A percentile compares a stretch with the other conserved stretches of the same genome.
Conservation (phyloP, 2,113 vertebrate genomes). For the Rhinoderma darwinii region DNA sequence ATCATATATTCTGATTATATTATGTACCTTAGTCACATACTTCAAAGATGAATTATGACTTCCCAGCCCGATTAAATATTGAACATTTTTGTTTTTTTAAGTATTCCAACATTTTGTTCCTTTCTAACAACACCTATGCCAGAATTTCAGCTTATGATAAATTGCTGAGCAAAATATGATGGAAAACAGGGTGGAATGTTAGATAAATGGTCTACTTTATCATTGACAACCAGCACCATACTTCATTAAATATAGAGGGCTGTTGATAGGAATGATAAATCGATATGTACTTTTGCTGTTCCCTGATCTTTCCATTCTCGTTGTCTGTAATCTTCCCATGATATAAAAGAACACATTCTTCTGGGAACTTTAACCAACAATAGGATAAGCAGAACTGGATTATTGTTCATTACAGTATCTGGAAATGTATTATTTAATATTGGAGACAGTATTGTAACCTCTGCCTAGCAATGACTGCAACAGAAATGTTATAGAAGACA, state of each 20-base stretch:
- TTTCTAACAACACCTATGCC: background rate
- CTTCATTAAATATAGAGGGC: slow-evolving; percentile 6
- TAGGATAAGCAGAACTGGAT: background rate
- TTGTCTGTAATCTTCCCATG: slow-evolving; percentile 12
- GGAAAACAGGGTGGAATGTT: slow-evolving; percentile 37
- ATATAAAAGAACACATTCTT: background rate
- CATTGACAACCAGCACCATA: slow-evolving; percentile 14
- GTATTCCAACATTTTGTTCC: slow-evolving; percentile 42
- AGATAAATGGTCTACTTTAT: slow-evolving; percentile 29
- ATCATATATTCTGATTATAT: background rate
- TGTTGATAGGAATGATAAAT: slow-evolving; percentile 50
- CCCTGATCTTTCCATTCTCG: slow-evolving; percentile 31
- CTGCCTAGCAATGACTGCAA: background rate
- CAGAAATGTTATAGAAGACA: background rate
- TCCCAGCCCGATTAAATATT: background rate
- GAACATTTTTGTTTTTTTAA: background rate
- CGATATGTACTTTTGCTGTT: slow-evolving; percentile 36
- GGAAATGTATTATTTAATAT: background rate
- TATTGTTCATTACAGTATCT: background rate
- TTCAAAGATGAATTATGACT: background rate
- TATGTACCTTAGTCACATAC: background rate
- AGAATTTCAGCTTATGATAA: slow-evolving; percentile 4
- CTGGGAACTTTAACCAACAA: background rate
- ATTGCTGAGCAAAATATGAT: slow-evolving; percentile 40
- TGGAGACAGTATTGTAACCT: background rate